Conservation (phyloP, 2,888 invertebrate genomes). For the Synanthedon vespiformis region DNA sequence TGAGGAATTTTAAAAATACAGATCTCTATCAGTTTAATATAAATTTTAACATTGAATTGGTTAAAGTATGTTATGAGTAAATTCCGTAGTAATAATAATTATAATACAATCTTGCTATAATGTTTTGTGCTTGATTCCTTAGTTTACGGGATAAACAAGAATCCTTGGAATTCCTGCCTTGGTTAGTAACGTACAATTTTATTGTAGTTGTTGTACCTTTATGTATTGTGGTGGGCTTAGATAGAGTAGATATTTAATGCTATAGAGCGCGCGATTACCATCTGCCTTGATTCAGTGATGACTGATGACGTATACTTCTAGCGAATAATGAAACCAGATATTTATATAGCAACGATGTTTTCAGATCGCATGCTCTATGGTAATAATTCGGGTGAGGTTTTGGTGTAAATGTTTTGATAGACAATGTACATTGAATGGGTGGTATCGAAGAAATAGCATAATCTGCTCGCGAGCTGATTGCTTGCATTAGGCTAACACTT, state of each 20-base stretch:
- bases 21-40: too few species aligned
- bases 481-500: conserved; percentile 5
- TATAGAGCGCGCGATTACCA: not conserved
- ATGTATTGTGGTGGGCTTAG: conserved; percentile 11
- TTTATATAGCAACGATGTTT: too few species aligned
- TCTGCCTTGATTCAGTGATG: too few species aligned
- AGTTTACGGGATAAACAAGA: conserved; percentile 86
- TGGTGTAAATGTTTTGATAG: not conserved
- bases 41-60: too few species aligned
- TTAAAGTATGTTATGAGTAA: too few species aligned
- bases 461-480: not conserved
- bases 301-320: too few species aligned
- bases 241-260: not conserved
- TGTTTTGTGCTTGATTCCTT: conserved; percentile 60
- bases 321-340: too few species aligned
- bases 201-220: conserved; percentile 28
- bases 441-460: not conserved
- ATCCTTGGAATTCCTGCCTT: conserved; percentile 82
- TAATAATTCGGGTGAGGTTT: not conserved
- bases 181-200: conserved; percentile 76
- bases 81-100: too few species aligned
- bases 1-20: too few species aligned
- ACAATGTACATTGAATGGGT: too few species aligned
- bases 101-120: conserved; percentile 27
- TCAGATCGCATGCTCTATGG: too few species aligned